A percentile compares a stretch with the other conserved stretches of the same genome.
Conservation (phyloP, 2,113 vertebrate genomes). For the Oplegnathus fasciatus region DNA sequence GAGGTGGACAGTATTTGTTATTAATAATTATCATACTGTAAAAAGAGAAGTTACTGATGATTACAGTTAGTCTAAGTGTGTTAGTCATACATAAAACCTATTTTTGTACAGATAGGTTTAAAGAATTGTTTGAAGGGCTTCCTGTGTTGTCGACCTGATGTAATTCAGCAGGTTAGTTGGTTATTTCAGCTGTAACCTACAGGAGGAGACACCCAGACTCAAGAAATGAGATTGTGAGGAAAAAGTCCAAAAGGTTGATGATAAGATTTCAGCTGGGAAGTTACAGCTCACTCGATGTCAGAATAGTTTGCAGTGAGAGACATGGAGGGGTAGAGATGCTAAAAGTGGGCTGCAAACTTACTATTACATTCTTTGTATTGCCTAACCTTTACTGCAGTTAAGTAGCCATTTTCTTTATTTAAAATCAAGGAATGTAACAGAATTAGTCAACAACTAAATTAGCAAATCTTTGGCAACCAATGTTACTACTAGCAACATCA, state of each 20-base stretch:
- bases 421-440: slow-evolving; percentile 3
- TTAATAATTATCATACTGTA: neutral
- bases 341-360: neutral
- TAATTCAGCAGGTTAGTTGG: neutral
- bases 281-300: neutral
- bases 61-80: neutral
- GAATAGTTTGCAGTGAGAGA: neutral
- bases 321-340: neutral
- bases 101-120: neutral
- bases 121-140: neutral
- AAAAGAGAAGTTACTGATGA: neutral
- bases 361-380: neutral
- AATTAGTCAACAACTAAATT: neutral
- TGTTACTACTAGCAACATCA: slow-evolving; percentile 9
- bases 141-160: neutral
- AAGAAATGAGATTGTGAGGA: neutral
- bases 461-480: neutral
- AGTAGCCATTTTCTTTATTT: neutral
- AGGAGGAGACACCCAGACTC: neutral
- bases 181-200: neutral
- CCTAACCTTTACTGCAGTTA: neutral
- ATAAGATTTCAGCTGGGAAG: neutral
- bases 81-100: neutral
- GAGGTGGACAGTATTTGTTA: neutral
- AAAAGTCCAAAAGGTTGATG: neutral